phyloP scores from a whole-genome alignment of 2,888 invertebrate genomes.

The Melieria crassipennis region DNA sequence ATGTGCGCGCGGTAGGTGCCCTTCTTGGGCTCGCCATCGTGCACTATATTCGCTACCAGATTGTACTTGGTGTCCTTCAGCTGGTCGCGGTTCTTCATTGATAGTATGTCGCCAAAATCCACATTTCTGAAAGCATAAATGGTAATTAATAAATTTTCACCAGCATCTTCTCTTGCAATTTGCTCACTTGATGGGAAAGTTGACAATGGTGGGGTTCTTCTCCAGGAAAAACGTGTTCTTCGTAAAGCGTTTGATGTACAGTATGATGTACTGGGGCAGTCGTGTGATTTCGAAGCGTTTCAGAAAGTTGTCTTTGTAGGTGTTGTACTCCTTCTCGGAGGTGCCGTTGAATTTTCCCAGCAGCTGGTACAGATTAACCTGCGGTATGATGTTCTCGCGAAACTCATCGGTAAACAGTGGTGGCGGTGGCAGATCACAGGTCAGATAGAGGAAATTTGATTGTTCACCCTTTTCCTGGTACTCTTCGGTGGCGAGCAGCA shows the following conservation, averaged over 20 bases:
- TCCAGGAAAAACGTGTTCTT: conserved; percentile 99
- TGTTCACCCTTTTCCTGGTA: conserved; percentile 89
- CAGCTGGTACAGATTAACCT: conserved; percentile 93
- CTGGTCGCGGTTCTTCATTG: conserved; percentile 81
- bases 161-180: background rate
- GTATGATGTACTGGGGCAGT: conserved; percentile 92
- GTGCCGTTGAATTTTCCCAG: conserved; percentile 96
- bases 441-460: conserved; percentile 94
- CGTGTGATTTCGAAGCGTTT: conserved; percentile 95
- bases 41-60: conserved; percentile 98
- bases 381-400: conserved; percentile 98
- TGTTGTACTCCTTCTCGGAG: conserved; percentile 97
- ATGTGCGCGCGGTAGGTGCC: conserved; percentile 96
- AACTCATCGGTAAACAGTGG: conserved; percentile 98
- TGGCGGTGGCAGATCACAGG: conserved; percentile 96
- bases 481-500: conserved; percentile 81
- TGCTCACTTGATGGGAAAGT: conserved; percentile 97
- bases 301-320: conserved; percentile 97
- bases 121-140: conserved; percentile 78
- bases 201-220: conserved; percentile 99
- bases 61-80: conserved; percentile 92
- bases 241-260: conserved; percentile 97
- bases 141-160: background rate
- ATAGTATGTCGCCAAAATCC: conserved; percentile 94
- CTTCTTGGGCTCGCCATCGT: conserved; percentile 95